Conservation (phyloP, 2,888 invertebrate genomes). For the Rugalucina vietnamica region DNA sequence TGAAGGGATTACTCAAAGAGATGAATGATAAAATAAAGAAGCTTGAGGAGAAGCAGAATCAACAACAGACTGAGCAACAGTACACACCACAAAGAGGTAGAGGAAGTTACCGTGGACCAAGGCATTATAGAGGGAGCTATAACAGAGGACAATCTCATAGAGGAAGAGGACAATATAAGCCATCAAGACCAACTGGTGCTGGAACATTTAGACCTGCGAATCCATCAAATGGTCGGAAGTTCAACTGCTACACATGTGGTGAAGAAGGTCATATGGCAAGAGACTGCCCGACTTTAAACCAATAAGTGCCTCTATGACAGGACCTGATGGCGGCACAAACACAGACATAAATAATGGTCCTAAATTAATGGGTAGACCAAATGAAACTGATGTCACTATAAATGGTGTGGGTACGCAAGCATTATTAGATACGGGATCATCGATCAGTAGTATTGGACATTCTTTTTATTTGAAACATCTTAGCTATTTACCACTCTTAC, state of each 20-base stretch:
- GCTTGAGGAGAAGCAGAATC: background rate
- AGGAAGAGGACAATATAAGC: background rate
- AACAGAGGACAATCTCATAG: background rate
- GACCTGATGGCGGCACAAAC: background rate
- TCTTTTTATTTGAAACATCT: slow-evolving; percentile 13
- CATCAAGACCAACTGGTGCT: background rate
- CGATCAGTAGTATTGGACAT: background rate
- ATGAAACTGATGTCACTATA: slow-evolving; percentile 5
- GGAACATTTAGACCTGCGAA: background rate
- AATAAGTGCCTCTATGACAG: background rate
- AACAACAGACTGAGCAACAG: too few relatives aligned
- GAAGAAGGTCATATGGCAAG: slow-evolving; percentile 13
- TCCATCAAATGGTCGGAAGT: background rate
- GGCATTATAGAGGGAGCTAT: background rate
- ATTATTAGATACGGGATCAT: slow-evolving; percentile 33
- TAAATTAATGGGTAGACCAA: slow-evolving; percentile 34
- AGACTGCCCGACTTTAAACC: slow-evolving; percentile 12
- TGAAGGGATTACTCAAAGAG: background rate
- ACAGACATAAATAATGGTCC: background rate
- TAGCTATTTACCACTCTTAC: background rate
- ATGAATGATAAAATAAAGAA: background rate
- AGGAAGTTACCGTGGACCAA: background rate
- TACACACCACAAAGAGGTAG: background rate
- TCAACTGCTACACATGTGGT: slow-evolving; percentile 14
- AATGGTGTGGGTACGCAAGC: slow-evolving; percentile 10